These are phyloP conservation scores for Crypturellus undulatus DNA, from an alignment of 2,113 vertebrate genomes.

Conservation along the genomic window DNA sequence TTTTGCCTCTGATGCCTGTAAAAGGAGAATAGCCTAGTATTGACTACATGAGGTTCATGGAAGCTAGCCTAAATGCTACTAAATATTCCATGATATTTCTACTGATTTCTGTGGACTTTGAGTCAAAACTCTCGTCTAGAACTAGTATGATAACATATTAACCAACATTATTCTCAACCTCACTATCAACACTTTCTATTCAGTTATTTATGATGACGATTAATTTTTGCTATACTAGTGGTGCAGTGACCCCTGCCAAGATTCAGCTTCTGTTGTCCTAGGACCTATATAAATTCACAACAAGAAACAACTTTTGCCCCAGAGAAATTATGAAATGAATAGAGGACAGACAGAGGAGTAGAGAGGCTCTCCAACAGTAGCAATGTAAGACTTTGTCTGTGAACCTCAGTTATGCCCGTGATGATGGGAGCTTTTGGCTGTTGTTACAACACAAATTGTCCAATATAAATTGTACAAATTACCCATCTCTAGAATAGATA, in stretches of 20 bases:
- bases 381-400: not conserved
- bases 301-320: conserved; percentile 39
- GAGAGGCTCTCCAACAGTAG: not conserved
- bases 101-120: not conserved
- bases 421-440: not conserved
- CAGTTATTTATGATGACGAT: conserved; percentile 7
- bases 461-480: too few relatives aligned
- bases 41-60: not conserved
- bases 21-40: not conserved
- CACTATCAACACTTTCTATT: not conserved
- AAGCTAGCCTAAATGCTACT: not conserved
- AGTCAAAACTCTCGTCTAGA: not conserved
- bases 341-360: not conserved
- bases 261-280: not conserved
- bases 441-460: not conserved
- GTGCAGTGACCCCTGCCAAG: conserved; percentile 45
- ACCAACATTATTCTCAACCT: not conserved
- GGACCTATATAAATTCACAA: not conserved
- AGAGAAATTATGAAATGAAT: not conserved
- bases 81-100: not conserved
- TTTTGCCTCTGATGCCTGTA: not conserved
- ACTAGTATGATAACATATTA: not conserved
- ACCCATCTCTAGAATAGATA: not conserved
- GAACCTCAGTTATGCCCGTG: not conserved
- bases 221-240: not conserved